These are phyloP conservation scores for Zoanthus gigantus DNA, from an alignment of 92 coral and sea anemone genomes.

Conservation along the genomic window DNA sequence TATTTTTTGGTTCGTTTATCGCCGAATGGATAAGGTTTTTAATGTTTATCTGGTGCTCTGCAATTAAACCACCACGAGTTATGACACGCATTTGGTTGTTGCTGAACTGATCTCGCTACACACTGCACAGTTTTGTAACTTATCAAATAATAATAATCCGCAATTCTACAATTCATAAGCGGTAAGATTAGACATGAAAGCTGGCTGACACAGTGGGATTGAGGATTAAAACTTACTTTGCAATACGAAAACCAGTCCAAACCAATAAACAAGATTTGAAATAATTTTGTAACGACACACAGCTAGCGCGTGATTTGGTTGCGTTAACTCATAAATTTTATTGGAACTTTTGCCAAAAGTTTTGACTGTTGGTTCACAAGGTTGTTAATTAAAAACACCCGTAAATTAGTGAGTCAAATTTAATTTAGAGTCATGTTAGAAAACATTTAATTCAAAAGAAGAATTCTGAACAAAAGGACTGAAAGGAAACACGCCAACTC, in stretches of 20 bases:
- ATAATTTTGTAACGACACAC: conserved; percentile 6
- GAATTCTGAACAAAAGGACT: not conserved
- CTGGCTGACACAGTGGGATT: conserved; percentile 45
- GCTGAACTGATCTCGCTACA: conserved; percentile 34
- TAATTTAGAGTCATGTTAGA: conserved; percentile 45
- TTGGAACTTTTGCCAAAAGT: not conserved
- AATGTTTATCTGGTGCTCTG: not conserved
- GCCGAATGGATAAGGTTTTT: not conserved
- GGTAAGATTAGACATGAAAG: conserved; percentile 47
- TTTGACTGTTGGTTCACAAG: not conserved
- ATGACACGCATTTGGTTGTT: conserved; percentile 56
- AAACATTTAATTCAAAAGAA: conserved; percentile 10
- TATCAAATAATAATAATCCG: conserved; percentile 87
- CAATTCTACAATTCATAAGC: conserved; percentile 68
- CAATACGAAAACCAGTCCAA: not conserved
- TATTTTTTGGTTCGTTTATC: not conserved
- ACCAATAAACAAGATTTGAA: conserved; percentile 6
- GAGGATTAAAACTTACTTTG: not conserved
- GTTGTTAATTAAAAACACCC: conserved; percentile 43
- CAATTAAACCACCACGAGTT: conserved; percentile 31
- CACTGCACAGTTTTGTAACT: conserved; percentile 80
- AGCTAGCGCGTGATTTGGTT: not conserved
- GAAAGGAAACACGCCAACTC: not conserved
- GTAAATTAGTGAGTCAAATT: conserved; percentile 43
- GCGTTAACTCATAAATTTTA: not conserved